phyloP scores from a whole-genome alignment of 2,113 vertebrate genomes.

The Garra rufa region DNA sequence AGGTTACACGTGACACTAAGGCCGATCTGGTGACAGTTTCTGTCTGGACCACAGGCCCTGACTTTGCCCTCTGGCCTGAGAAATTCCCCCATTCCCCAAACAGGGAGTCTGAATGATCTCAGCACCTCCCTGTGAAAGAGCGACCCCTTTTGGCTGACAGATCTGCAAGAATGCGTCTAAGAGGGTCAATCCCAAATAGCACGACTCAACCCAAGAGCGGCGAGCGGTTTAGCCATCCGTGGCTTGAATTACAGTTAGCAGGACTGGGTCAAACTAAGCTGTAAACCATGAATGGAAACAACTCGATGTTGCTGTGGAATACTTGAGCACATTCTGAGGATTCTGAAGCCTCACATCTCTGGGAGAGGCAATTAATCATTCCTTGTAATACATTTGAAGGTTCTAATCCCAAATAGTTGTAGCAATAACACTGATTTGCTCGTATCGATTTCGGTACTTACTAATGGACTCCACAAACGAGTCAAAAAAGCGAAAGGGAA shows the following conservation, averaged over 20 bases:
- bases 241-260: constrained; percentile 23
- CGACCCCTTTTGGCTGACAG: constrained; percentile 57
- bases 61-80: constrained; percentile 51
- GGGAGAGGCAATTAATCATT: constrained; percentile 23
- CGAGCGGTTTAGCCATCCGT: not conserved
- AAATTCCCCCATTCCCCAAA: constrained; percentile 57
- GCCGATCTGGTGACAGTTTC: constrained; percentile 61
- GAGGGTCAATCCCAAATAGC: constrained; percentile 12
- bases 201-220: not conserved
- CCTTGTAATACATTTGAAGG: constrained; percentile 10
- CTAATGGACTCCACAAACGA: constrained; percentile 91
- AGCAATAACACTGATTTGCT: constrained; percentile 3
- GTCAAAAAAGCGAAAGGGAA: constrained; percentile 92
- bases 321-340: not conserved
- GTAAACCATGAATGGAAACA: constrained; percentile 21
- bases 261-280: not conserved
- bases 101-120: constrained; percentile 30
- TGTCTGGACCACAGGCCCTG: constrained; percentile 57
- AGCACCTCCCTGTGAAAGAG: constrained; percentile 58
- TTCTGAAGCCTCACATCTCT: not conserved
- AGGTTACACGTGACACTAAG: constrained; percentile 48
- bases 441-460: constrained; percentile 76
- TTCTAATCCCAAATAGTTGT: constrained; percentile 4
- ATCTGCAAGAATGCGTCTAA: constrained; percentile 28
- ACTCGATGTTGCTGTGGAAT: constrained; percentile 13